These are phyloP conservation scores for Drosophila hamatofila DNA, from an alignment of 2,888 invertebrate genomes.

Conservation along the genomic window DNA sequence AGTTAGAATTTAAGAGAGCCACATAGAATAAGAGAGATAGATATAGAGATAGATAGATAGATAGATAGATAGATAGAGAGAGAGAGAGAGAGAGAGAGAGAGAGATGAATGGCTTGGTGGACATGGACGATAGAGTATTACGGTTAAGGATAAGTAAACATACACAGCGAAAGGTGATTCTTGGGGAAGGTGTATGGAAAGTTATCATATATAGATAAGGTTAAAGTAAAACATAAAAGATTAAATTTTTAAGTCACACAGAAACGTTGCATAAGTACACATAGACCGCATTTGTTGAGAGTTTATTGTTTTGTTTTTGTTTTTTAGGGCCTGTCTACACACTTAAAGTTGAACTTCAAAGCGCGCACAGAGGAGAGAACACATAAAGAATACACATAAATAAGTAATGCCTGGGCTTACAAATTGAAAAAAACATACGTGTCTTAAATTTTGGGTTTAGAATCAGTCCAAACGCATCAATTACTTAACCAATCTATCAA, in stretches of 20 bases:
- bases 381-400: constrained; percentile 49
- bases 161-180: constrained; percentile 59
- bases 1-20: constrained; percentile 16
- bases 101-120: constrained; percentile 54
- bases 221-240: constrained; percentile 44
- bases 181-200: constrained; percentile 68
- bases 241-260: constrained; percentile 76
- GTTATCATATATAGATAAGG: constrained; percentile 28
- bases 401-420: constrained; percentile 28
- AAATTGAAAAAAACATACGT: constrained; percentile 42
- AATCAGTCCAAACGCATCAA: constrained; percentile 73
- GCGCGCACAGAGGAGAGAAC: constrained; percentile 20
- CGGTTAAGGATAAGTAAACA: constrained; percentile 57
- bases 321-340: constrained; percentile 33
- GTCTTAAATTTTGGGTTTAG: constrained; percentile 46
- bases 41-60: neutral
- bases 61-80: constrained; percentile 8
- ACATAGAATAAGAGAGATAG: constrained; percentile 10
- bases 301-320: neutral
- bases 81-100: constrained; percentile 6
- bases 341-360: constrained; percentile 22
- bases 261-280: constrained; percentile 82
- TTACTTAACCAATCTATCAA: constrained; percentile 57
- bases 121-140: constrained; percentile 53
- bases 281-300: constrained; percentile 48